Conservation (phyloP, 2,888 invertebrate genomes). For the Drosophila glabriapex region DNA sequence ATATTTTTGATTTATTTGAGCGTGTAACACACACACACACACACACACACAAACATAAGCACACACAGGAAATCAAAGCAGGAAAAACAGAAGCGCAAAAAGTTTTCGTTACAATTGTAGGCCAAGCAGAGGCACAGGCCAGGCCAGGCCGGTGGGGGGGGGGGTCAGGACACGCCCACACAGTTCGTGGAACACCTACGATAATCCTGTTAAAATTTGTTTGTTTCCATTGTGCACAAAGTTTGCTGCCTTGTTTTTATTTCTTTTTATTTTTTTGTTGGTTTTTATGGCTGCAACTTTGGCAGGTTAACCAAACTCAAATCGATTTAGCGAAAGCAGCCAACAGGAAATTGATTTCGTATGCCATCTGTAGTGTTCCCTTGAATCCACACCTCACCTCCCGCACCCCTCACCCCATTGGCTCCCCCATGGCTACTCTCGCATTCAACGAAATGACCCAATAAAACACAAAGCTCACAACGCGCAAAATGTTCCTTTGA, state of each 20-base stretch:
- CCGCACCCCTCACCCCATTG: neutral
- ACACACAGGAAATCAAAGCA: slow-evolving; percentile 44
- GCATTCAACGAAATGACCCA: slow-evolving; percentile 49
- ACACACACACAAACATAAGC: slow-evolving; percentile 1
- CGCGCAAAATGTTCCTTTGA: slow-evolving; percentile 73
- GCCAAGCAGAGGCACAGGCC: slow-evolving; percentile 45
- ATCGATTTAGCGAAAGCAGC: slow-evolving; percentile 69
- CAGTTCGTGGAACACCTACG: slow-evolving; percentile 57
- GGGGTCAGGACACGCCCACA: neutral
- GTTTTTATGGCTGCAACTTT: slow-evolving; percentile 65
- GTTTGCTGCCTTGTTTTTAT: slow-evolving; percentile 41
- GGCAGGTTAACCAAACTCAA: slow-evolving; percentile 81
- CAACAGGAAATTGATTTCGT: slow-evolving; percentile 74
- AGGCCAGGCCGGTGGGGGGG: neutral
- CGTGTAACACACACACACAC: slow-evolving; percentile 58
- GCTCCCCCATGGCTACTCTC: neutral
- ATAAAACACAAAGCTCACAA: slow-evolving; percentile 58
- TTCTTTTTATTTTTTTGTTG: slow-evolving; percentile 22
- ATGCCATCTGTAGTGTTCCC: slow-evolving; percentile 45
- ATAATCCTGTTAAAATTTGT: slow-evolving; percentile 80
- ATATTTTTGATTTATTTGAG: slow-evolving; percentile 77
- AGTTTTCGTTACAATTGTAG: slow-evolving; percentile 61
- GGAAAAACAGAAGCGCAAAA: slow-evolving; percentile 74
- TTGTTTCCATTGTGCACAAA: slow-evolving; percentile 67
- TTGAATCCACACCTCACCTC: neutral